Evolutionary conservation across 2,888 invertebrate species (phyloP).

Genomic region (Lordiphosa fenestrarum): DNA sequence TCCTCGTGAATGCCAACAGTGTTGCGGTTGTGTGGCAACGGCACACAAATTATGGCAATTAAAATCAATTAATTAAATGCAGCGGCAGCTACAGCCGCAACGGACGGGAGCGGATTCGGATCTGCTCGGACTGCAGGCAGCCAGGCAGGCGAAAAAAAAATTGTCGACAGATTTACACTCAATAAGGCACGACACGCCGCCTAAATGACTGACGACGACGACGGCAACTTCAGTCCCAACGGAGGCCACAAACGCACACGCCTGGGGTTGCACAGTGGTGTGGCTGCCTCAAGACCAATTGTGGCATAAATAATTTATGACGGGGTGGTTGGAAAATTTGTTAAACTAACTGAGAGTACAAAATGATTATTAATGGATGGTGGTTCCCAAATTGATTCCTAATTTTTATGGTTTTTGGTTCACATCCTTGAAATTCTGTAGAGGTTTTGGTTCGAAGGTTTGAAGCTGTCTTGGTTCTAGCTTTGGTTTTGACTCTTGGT

Average conservation of each 20-base stretch:
- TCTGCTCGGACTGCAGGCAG: conserved; percentile 27
- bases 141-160: conserved; percentile 33
- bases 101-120: conserved; percentile 10
- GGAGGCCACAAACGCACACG: conserved; percentile 19
- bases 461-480: too few species aligned
- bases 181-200: conserved; percentile 72
- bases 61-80: conserved; percentile 77
- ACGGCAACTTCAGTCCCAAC: conserved; percentile 39
- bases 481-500: too few species aligned
- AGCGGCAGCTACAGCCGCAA: conserved; percentile 48
- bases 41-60: conserved; percentile 76
- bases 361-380: conserved; percentile 24
- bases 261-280: conserved; percentile 38
- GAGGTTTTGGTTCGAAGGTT: too few species aligned
- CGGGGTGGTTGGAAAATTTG: not conserved
- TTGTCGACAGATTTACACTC: conserved; percentile 72
- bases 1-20: conserved; percentile 51
- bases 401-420: not conserved
- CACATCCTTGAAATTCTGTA: too few species aligned
- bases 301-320: conserved; percentile 30
- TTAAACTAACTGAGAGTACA: too few species aligned
- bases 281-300: conserved; percentile 4
- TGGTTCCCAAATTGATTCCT: not conserved
- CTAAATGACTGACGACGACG: conserved; percentile 67
- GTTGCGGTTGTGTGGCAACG: conserved; percentile 71